Base-by-base conservation (phyloP, 2,888 invertebrate genomes). In the Cerceris rybyensis region DNA sequence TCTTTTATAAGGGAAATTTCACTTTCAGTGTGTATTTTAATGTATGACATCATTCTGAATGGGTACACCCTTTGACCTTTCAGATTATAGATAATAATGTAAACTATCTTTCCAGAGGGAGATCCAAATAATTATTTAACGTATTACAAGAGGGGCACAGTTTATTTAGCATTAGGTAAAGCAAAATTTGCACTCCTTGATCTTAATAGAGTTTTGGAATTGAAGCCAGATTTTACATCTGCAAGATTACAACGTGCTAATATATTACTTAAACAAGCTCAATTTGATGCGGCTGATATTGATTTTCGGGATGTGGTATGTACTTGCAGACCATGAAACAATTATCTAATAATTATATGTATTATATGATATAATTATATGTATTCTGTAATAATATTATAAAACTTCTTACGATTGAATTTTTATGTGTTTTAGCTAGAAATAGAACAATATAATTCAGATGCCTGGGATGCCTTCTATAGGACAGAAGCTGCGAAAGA, bases 81-180 rank as follows among this genome's bases (percentile, higher is more conserved):
- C 39, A 16, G 2, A 14, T 59, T 43, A 2, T 11, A 1, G 39
- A 70, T 65, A 16, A 39, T 50, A 4, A 43, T 39, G 7, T 1
- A 16, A 8, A 7, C 13, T 55, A 5, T 63, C 71, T 65, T 93
- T 93, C 5, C 93, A 98, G 99, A 99, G 94, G 97, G 97, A 13
- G 99, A 99, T 93, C 98, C 98, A 52, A 95, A 94, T 83, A 99
- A 99, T 93, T 99, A 99, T 93, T 95, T 99, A 92, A 98, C 98
- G 66, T 97, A 98, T 91, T 99, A 98, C 92, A 97, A 98, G 92
- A 94, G 99, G 87, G 99, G 98, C 58, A 98, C 99, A 0, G 98
- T 98, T 0, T 99, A 98, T 93, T 94, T 99, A 90, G 99, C 99
- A 8, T 94, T 99, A 86, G 98, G 98, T 61, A 98, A 98, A 93